A percentile compares a stretch with the other conserved stretches of the same genome.
These are phyloP conservation scores for Menidia beryllina DNA, from an alignment of 2,113 vertebrate species.

Conservation along the genomic window DNA sequence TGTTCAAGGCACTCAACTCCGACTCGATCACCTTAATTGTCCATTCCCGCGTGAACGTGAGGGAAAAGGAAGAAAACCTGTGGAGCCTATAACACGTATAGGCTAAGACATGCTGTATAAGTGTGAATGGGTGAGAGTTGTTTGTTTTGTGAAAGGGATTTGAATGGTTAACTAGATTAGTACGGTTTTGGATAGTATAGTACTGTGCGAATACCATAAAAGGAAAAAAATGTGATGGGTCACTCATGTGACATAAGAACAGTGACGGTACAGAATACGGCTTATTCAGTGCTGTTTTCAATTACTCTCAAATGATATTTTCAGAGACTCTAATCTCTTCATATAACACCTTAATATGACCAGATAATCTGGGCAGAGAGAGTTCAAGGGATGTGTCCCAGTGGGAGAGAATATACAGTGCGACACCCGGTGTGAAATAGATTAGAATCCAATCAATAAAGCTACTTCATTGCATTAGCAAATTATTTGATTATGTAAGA, in stretches of 20 bases:
- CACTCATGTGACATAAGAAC: not conserved
- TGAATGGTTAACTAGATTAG: too few relatives aligned
- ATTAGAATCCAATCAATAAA: slow-evolving; percentile 1
- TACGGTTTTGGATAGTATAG: too few relatives aligned
- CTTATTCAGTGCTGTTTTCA: slow-evolving; percentile 56
- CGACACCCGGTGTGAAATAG: slow-evolving; percentile 18
- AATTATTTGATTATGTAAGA: not conserved
- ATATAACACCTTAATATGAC: slow-evolving; percentile 71
- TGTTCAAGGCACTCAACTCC: too few relatives aligned
- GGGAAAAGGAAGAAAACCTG: too few relatives aligned
- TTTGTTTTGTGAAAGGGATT: too few relatives aligned
- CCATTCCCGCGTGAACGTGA: too few relatives aligned
- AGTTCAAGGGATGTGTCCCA: slow-evolving; percentile 24
- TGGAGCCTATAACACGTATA: too few relatives aligned
- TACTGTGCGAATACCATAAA: not conserved
- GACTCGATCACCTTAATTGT: too few relatives aligned
- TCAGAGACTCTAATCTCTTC: slow-evolving; percentile 67
- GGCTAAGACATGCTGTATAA: too few relatives aligned
- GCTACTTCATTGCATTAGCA: not conserved
- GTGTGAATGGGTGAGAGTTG: too few relatives aligned
- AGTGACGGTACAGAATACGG: slow-evolving; percentile 24
- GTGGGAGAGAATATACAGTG: slow-evolving; percentile 15
- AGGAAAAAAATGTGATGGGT: slow-evolving; percentile 13
- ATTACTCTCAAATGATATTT: slow-evolving; percentile 71
- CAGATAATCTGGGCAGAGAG: slow-evolving; percentile 69